Conservation (phyloP, 2,888 invertebrate species). For the Parelbella ahira region DNA sequence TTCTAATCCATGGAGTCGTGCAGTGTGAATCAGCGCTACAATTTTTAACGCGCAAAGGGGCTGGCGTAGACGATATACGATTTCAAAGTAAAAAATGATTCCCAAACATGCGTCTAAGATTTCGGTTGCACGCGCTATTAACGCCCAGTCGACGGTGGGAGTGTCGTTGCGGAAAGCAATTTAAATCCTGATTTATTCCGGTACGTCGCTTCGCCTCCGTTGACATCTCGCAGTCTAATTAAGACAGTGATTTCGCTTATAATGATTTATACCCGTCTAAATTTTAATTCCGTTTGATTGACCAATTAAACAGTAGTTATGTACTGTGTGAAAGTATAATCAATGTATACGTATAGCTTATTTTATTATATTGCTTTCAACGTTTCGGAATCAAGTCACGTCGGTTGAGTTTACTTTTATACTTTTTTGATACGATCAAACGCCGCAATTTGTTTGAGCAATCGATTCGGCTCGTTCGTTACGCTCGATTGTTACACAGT, state of each 20-base stretch:
- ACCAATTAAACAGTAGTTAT: constrained; percentile 33
- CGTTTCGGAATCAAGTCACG: too few relatives aligned
- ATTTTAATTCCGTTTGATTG: constrained; percentile 40
- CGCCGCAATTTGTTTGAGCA: constrained; percentile 29
- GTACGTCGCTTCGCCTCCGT: constrained; percentile 54
- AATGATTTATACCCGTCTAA: constrained; percentile 56
- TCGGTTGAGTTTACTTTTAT: too few relatives aligned
- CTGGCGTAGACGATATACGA: constrained; percentile 54
- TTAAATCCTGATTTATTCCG: constrained; percentile 71
- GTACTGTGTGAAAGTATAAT: too few relatives aligned
- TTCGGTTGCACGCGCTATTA: constrained; percentile 78
- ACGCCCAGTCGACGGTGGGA: constrained; percentile 70
- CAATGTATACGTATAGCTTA: too few relatives aligned
- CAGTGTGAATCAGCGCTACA: constrained; percentile 26
- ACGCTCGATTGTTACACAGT: constrained; percentile 62
- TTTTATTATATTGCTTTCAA: too few relatives aligned
- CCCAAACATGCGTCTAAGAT: constrained; percentile 64
- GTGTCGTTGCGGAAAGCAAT: constrained; percentile 75
- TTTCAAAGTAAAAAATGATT: constrained; percentile 68
- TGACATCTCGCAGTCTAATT: constrained; percentile 71
- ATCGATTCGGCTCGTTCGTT: constrained; percentile 53
- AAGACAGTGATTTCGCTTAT: constrained; percentile 55
- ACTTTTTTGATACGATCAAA: constrained; percentile 1
- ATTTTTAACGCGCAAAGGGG: constrained; percentile 53
- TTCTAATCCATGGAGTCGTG: constrained; percentile 8